Evolutionary conservation across 37 sponge, comb jelly and placozoan species (phyloP), one percentile per base, ranked within the genome.

Genomic region (Halichondria panicea): DNA sequence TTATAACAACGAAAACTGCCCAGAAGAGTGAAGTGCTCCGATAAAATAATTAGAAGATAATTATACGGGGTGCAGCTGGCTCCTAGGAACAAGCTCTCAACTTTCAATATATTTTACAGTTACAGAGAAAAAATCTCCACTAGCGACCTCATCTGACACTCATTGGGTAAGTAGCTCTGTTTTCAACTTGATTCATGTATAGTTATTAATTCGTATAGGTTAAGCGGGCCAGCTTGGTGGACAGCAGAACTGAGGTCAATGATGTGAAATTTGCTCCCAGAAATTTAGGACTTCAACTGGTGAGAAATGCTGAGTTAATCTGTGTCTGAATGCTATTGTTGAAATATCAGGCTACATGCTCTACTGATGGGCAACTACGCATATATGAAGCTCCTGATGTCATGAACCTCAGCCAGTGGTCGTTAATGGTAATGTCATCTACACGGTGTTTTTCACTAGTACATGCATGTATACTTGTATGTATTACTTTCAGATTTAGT

Each of bases 301-400:
- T 92, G 36, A 55, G 79, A 15, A 15, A 48, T 18, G 52, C 52
- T n/a, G n/a, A n/a, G n/a, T n/a, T n/a, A n/a, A n/a, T n/a, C n/a
- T n/a, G n/a, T n/a, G 70, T 33, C 50, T 48, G 70, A 50, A 70
- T 2, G 70, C 50, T 31, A 18, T 48, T 48, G 13, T 18, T 48
- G 50, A 9, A 48, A 48, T 48, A 13, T 48, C 58, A 94, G 94
- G 96, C 96, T 21, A 84, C 96, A 5, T 95, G 96, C 40, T 88
- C 96, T 28, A 78, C 90, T 35, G 93, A 95, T 74, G 96, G 96
- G 0, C 65, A 75, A 21, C 69, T 95, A 36, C 71, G 96, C 31
- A 89, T 95, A 32, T 95, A 95, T 59, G 96, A 95, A 56, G 96
- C 96, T 45, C 86, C 81, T 41, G 96, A 95, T 77, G 93, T 95